Conservation (phyloP, 2,888 invertebrate genomes). For the Drosophila ustulata region DNA sequence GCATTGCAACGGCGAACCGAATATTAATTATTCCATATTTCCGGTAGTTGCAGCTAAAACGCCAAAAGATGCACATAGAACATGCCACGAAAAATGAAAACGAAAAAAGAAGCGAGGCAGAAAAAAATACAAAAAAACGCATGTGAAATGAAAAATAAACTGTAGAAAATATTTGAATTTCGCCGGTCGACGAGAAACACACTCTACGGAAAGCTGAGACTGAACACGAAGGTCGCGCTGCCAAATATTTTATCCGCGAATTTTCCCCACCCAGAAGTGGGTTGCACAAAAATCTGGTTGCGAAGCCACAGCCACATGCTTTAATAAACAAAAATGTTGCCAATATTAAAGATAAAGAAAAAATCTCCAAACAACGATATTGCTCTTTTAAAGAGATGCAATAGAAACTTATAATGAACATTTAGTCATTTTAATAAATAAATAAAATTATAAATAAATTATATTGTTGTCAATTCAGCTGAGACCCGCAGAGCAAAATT, state of each 20-base stretch:
- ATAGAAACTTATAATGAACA: too few relatives aligned
- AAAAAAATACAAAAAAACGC: background rate
- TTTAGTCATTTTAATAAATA: too few relatives aligned
- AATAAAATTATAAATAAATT: too few relatives aligned
- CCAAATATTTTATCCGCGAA: background rate
- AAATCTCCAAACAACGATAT: too few relatives aligned
- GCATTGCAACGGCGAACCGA: slow-evolving; percentile 48
- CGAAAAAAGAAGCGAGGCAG: background rate
- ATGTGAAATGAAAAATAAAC: slow-evolving; percentile 7
- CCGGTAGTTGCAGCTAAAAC: slow-evolving; percentile 57
- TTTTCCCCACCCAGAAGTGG: background rate
- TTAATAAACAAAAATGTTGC: background rate
- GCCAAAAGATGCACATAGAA: slow-evolving; percentile 35
- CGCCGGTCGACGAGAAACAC: background rate
- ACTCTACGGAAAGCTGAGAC: slow-evolving; percentile 14
- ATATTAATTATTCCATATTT: slow-evolving; percentile 68
- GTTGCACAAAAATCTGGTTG: background rate
- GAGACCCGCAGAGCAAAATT: too few relatives aligned
- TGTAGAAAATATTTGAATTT: slow-evolving; percentile 37
- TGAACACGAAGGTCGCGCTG: slow-evolving; percentile 18
- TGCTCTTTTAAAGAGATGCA: too few relatives aligned
- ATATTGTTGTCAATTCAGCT: too few relatives aligned
- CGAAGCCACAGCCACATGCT: background rate
- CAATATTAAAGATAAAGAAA: background rate
- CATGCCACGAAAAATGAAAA: slow-evolving; percentile 2